phyloP scores from a whole-genome alignment of 1,140 invertebrate genomes.

The Elysia chlorotica region DNA sequence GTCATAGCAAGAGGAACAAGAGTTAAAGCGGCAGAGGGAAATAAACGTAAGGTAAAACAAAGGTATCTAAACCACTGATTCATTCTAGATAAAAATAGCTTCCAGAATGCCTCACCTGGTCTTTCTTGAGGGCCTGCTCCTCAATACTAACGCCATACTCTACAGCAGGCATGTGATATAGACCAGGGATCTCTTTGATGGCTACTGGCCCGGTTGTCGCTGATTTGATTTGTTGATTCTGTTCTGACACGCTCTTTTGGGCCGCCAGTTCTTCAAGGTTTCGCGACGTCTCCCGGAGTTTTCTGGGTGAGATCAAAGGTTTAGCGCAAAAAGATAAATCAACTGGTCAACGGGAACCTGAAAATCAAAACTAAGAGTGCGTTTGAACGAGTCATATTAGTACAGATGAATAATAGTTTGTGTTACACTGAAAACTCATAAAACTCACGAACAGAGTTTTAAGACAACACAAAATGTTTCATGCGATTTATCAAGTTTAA shows the following conservation, averaged over 20 bases:
- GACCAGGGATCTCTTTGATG: constrained; percentile 34
- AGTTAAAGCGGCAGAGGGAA: no score
- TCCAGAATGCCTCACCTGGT: constrained; percentile 40
- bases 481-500: no score
- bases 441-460: no score
- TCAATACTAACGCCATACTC: constrained; percentile 39
- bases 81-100: background rate
- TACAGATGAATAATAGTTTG: no score
- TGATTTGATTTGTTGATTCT: constrained; percentile 39
- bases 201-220: background rate
- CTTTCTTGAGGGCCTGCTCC: constrained; percentile 50
- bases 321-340: no score
- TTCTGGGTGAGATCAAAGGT: no score
- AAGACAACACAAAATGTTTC: no score
- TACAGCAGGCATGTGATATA: constrained; percentile 46
- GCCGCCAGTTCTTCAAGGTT: constrained; percentile 49
- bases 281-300: constrained; percentile 38
- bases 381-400: no score
- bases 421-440: no score
- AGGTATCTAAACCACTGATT: background rate
- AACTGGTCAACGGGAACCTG: no score
- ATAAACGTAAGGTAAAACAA: background rate
- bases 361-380: no score
- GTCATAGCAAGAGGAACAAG: no score
- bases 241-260: constrained; percentile 48